Conservation (phyloP, 2,888 invertebrate genomes). For the Drepanosiphum platanoidis region DNA sequence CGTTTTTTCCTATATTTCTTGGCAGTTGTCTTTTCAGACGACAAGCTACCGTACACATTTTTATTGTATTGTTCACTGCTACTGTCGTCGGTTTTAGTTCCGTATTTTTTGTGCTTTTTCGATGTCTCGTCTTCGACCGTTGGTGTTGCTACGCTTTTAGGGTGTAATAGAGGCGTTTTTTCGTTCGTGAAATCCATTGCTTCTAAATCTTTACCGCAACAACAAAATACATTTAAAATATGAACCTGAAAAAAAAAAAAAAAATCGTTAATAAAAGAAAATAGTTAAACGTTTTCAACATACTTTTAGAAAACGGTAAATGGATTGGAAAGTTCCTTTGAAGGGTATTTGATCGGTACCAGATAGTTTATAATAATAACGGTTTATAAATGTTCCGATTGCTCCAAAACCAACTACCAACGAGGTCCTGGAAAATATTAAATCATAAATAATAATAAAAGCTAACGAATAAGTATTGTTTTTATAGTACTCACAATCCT, state of each 20-base stretch:
- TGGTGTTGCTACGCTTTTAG: background rate
- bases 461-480: background rate
- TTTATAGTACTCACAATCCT: slow-evolving; percentile 3
- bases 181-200: background rate
- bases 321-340: background rate
- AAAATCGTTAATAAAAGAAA: background rate
- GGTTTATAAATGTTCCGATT: slow-evolving; percentile 24
- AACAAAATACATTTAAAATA: background rate
- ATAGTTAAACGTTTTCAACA: background rate
- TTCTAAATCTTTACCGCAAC: slow-evolving; percentile 5
- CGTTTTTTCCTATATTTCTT: background rate
- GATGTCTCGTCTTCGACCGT: background rate
- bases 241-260: background rate
- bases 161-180: slow-evolving; percentile 32
- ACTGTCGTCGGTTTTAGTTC: background rate
- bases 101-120: background rate
- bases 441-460: background rate
- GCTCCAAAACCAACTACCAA: background rate
- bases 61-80: slow-evolving; percentile 4
- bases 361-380: slow-evolving; percentile 33
- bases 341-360: slow-evolving; percentile 45
- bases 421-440: slow-evolving; percentile 15
- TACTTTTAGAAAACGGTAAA: background rate
- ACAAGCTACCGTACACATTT: slow-evolving; percentile 23
- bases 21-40: background rate